phyloP scores from a whole-genome alignment of 1,140 invertebrate species.

The Brachionus rubens region DNA sequence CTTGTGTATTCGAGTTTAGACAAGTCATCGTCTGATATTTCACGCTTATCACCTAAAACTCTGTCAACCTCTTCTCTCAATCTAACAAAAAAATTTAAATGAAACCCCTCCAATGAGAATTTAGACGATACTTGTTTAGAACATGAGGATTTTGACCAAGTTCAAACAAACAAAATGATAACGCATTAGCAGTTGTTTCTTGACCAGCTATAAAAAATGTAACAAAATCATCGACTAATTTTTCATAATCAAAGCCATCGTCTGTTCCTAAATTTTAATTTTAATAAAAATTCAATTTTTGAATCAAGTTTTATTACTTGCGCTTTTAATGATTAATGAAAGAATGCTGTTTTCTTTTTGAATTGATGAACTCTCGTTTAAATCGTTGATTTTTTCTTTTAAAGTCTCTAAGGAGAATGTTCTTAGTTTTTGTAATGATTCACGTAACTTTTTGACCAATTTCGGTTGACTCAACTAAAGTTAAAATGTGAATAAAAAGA shows the following conservation, averaged over 20 bases:
- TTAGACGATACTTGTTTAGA: not conserved
- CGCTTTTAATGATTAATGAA: not conserved
- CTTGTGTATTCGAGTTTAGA: slow-evolving; percentile 5
- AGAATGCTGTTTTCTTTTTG: not conserved
- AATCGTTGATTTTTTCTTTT: not conserved
- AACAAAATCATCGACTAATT: slow-evolving; percentile 36
- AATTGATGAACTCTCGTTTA: not conserved
- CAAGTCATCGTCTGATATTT: not conserved
- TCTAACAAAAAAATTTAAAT: not conserved
- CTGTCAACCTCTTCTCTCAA: not conserved
- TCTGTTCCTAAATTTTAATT: not conserved
- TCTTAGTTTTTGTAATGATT: slow-evolving; percentile 14
- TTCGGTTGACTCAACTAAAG: no score
- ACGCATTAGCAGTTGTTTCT: slow-evolving; percentile 36
- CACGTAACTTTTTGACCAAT: not conserved
- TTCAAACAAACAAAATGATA: slow-evolving; percentile 26
- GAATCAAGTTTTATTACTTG: not conserved
- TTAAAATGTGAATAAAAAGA: no score
- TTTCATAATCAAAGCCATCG: slow-evolving; percentile 21
- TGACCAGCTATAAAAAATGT: slow-evolving; percentile 43
- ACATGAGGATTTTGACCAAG: slow-evolving; percentile 27
- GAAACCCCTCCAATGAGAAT: not conserved
- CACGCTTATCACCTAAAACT: not conserved
- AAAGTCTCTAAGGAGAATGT: slow-evolving; percentile 14
- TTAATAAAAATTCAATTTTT: not conserved